A percentile compares a stretch with the other conserved stretches of the same genome.
Evolutionary conservation across 2,113 vertebrate species (phyloP).

Genomic region (Rhinichthys klamathensis): DNA sequence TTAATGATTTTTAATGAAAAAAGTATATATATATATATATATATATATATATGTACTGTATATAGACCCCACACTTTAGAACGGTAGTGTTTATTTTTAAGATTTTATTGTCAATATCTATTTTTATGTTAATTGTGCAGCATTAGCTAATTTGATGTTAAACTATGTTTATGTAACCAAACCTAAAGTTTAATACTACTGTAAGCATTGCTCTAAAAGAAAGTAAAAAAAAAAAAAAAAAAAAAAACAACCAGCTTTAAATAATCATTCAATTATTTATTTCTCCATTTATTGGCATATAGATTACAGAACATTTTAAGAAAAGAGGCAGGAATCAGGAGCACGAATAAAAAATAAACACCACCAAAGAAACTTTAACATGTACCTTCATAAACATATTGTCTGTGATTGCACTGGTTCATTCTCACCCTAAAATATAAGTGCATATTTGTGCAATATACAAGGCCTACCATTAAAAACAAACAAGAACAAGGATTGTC

Average conservation of each 20-base stretch:
- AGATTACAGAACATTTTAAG: neutral
- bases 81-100: too few relatives aligned
- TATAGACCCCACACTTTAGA: too few relatives aligned
- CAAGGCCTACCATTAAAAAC: neutral
- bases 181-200: too few relatives aligned
- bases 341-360: neutral
- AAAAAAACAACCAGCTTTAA: neutral
- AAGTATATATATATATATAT: too few relatives aligned
- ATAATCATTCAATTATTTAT: neutral
- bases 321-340: neutral
- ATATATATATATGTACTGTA: too few relatives aligned
- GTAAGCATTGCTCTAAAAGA: neutral
- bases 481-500: neutral
- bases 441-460: constrained; percentile 16
- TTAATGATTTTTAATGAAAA: too few relatives aligned
- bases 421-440: neutral
- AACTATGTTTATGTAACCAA: neutral
- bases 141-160: neutral
- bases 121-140: neutral
- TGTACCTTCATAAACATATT: neutral
- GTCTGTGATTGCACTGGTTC: neutral
- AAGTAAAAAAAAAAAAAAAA: neutral
- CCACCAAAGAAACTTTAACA: neutral
- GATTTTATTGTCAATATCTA: too few relatives aligned
- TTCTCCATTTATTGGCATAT: constrained; percentile 14